phyloP scores from a whole-genome alignment of 1,140 invertebrate genomes.

The Sinella curviseta region DNA sequence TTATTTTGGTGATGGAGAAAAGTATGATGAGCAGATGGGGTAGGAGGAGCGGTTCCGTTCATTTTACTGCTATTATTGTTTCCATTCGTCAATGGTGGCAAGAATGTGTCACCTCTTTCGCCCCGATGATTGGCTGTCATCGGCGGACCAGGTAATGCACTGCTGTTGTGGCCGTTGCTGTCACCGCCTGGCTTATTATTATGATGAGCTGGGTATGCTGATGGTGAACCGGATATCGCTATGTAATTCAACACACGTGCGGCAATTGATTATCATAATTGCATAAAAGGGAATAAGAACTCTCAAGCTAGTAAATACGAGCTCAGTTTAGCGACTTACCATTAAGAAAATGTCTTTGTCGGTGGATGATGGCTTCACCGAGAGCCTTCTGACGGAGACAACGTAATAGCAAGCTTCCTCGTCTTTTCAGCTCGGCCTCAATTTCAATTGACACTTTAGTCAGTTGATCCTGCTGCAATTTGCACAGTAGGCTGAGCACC shows the following conservation, averaged over 20 bases:
- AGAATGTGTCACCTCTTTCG: neutral
- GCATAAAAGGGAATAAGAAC: no score
- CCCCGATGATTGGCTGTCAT: neutral
- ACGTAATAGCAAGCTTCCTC: constrained; percentile 79
- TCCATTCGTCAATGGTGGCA: neutral
- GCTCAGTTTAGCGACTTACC: no score
- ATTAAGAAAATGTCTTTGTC: constrained; percentile 82
- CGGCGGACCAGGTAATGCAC: constrained; percentile 15
- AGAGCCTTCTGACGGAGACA: constrained; percentile 80
- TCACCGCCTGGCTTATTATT: neutral
- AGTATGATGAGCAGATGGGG: neutral
- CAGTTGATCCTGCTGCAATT: constrained; percentile 87
- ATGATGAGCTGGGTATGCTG: neutral
- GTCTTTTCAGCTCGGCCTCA: constrained; percentile 78
- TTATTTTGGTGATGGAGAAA: constrained; percentile 34
- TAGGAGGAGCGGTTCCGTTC: neutral
- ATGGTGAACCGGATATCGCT: neutral
- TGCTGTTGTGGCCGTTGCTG: neutral
- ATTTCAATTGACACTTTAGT: constrained; percentile 88
- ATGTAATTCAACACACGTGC: neutral
- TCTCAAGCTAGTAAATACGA: no score
- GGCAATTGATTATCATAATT: neutral
- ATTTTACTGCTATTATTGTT: neutral
- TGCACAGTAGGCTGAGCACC: constrained; percentile 76
- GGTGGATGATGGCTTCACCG: constrained; percentile 86